Conservation (phyloP, 2,113 vertebrate species). For the Chrysemys picta region DNA sequence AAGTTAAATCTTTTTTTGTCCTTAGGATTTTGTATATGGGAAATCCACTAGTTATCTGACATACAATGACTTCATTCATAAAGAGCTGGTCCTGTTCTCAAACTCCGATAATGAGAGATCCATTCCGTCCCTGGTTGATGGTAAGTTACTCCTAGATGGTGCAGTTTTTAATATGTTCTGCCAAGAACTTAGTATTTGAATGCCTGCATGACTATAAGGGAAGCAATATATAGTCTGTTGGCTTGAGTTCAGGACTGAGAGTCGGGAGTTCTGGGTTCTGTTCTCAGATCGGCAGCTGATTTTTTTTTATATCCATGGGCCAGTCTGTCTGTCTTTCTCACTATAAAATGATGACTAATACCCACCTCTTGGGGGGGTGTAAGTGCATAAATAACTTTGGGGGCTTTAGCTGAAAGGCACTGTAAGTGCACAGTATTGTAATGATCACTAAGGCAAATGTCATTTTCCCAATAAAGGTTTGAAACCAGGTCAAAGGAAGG, state of each 20-base stretch:
- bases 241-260: neutral
- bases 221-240: neutral
- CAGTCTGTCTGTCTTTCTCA: neutral
- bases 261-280: neutral
- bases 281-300: neutral
- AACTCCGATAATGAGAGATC: conserved; percentile 98
- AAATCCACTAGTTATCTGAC: conserved; percentile 86
- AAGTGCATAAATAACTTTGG: neutral
- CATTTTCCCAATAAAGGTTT: conserved; percentile 81
- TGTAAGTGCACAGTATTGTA: neutral
- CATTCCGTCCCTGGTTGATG: conserved; percentile 95
- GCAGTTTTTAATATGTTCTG: neutral
- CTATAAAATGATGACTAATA: neutral
- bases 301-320: neutral
- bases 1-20: conserved; percentile 38
- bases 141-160: conserved; percentile 73
- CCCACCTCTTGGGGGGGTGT: neutral
- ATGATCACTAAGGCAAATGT: neutral
- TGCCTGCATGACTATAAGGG: neutral
- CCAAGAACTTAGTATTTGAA: neutral
- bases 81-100: conserved; percentile 96
- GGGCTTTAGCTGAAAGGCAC: neutral
- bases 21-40: conserved; percentile 94
- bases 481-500: conserved; percentile 98
- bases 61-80: conserved; percentile 97